Evolutionary conservation across 2,888 invertebrate species (phyloP).

Genomic region (Trissolcus brochymenae): DNA sequence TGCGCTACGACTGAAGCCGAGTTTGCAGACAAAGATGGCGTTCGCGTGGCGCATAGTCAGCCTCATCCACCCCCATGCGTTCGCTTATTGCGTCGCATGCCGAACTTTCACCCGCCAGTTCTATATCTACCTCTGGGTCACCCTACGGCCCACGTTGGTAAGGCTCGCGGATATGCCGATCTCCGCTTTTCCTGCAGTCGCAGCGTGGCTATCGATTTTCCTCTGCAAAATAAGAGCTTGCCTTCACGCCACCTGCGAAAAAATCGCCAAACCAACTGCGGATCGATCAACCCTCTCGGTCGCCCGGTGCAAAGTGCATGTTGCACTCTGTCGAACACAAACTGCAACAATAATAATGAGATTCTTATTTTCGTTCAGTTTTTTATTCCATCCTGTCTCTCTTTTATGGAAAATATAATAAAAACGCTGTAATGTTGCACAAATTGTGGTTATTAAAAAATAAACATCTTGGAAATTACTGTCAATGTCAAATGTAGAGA

Average conservation of each 20-base stretch:
- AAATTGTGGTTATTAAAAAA: no score
- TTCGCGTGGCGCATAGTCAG: conserved; percentile 55
- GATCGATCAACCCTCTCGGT: conserved; percentile 62
- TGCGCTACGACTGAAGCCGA: conserved; percentile 70
- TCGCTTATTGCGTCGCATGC: conserved; percentile 46
- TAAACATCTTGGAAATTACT: no score
- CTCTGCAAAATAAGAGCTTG: conserved; percentile 18
- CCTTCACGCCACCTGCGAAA: conserved; percentile 61
- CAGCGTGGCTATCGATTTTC: conserved; percentile 3
- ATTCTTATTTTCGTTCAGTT: no score
- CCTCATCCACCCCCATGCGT: conserved; percentile 53
- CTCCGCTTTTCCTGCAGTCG: background rate
- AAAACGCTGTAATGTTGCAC: no score
- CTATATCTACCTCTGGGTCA: background rate
- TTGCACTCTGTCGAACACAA: no score
- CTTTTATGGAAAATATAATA: no score
- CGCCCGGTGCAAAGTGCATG: conserved; percentile 19
- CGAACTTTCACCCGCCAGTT: conserved; percentile 13
- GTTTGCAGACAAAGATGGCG: conserved; percentile 60
- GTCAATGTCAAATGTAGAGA: no score
- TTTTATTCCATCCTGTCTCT: no score
- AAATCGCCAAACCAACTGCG: conserved; percentile 58
- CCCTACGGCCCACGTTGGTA: background rate
- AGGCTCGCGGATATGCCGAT: background rate
- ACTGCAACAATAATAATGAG: no score